Percentiles rank a stretch among this genome's conserved stretches.
phyloP scores from a whole-genome alignment of 1,140 invertebrate species.

The Neodiprion fabricii region DNA sequence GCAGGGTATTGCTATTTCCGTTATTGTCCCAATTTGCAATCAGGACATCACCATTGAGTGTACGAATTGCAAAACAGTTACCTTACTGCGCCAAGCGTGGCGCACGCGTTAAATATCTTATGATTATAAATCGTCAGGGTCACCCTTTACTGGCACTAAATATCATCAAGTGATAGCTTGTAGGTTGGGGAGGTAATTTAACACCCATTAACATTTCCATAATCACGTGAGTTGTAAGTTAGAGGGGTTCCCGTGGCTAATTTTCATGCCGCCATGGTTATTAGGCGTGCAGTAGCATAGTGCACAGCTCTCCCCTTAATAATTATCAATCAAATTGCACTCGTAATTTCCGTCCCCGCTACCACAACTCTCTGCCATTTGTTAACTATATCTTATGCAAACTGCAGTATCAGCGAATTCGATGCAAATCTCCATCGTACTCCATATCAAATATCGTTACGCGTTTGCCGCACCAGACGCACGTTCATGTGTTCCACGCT shows the following conservation, averaged over 20 bases:
- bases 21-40: no score
- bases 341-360: background rate
- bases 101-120: constrained; percentile 29
- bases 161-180: constrained; percentile 23
- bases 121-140: constrained; percentile 26
- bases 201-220: constrained; percentile 17
- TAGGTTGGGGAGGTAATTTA: constrained; percentile 21
- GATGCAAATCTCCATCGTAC: no score
- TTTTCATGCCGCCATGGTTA: constrained; percentile 20
- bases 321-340: background rate
- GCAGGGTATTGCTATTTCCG: no score
- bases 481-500: no score
- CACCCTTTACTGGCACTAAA: constrained; percentile 21
- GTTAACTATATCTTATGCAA: background rate
- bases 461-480: no score
- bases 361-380: background rate
- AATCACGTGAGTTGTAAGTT: constrained; percentile 23
- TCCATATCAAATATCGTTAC: no score
- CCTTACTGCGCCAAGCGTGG: background rate
- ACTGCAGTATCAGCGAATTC: background rate
- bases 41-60: no score
- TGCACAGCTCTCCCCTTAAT: background rate
- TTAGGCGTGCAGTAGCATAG: constrained; percentile 11
- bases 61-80: background rate
- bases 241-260: constrained; percentile 21